Evolutionary conservation across 1,140 invertebrate genomes (phyloP).

Genomic region (Cherax destructor): DNA sequence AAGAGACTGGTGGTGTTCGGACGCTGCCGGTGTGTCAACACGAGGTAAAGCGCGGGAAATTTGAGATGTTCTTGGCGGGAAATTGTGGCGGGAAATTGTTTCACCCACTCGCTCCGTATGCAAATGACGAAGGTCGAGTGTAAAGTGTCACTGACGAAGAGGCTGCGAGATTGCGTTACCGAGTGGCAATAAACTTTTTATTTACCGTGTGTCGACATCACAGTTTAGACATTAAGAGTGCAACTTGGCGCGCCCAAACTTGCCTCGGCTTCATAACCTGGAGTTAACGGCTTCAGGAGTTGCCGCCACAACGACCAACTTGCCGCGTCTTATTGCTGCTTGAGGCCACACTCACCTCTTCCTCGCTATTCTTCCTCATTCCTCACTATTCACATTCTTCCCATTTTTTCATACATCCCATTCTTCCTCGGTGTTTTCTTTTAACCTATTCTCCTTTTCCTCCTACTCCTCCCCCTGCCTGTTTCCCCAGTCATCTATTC

Average conservation of each 20-base stretch:
- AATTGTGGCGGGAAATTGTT: slow-evolving; percentile 64
- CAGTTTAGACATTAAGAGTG: slow-evolving; percentile 49
- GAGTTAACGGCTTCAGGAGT: slow-evolving; percentile 21
- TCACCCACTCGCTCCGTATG: slow-evolving; percentile 63
- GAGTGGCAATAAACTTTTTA: slow-evolving; percentile 60
- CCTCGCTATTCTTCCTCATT: too few relatives aligned
- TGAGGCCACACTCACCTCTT: background rate
- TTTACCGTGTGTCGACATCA: slow-evolving; percentile 34
- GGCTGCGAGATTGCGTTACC: slow-evolving; percentile 35
- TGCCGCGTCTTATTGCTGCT: background rate
- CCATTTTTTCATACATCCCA: too few relatives aligned
- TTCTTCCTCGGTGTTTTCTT: too few relatives aligned
- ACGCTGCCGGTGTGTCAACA: slow-evolving; percentile 45
- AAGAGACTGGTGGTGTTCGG: background rate
- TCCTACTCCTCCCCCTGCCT: too few relatives aligned
- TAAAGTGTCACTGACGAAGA: slow-evolving; percentile 59
- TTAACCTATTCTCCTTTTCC: too few relatives aligned
- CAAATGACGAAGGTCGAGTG: slow-evolving; percentile 51
- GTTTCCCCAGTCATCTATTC: too few relatives aligned
- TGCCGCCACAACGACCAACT: slow-evolving; percentile 3
- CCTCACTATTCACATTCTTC: too few relatives aligned
- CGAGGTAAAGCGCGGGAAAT: slow-evolving; percentile 50
- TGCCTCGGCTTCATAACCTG: slow-evolving; percentile 11
- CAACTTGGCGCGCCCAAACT: slow-evolving; percentile 21
- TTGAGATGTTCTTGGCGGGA: slow-evolving; percentile 59